Conservation (phyloP, 2,113 vertebrate species). For the Todiramphus saurophagus region DNA sequence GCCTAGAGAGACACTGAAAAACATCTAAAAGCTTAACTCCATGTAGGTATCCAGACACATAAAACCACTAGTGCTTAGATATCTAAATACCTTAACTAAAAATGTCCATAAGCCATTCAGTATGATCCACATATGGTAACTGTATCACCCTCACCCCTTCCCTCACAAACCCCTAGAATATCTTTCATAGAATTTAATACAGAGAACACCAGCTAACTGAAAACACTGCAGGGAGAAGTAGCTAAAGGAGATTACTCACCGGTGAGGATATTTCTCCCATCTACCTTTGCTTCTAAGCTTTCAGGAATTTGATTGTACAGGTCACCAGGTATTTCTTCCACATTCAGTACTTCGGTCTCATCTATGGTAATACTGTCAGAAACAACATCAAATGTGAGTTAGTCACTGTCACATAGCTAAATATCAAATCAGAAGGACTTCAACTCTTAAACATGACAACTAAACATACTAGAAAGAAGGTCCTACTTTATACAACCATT, state of each 20-base stretch:
- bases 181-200: background rate
- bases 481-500: background rate
- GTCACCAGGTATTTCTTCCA: background rate
- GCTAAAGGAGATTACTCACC: background rate
- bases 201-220: background rate
- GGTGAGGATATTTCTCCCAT: rapidly evolving
- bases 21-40: background rate
- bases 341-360: background rate
- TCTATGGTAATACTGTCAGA: background rate
- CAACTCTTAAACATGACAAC: background rate
- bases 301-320: background rate
- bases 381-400: background rate
- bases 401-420: background rate
- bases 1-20: background rate
- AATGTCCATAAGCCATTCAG: rapidly evolving
- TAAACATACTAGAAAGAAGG: background rate
- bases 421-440: background rate
- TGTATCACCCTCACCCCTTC: rapidly evolving
- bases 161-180: rapidly evolving
- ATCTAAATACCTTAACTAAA: background rate
- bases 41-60: background rate
- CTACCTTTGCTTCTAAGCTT: background rate
- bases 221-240: background rate
- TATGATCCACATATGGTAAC: background rate
- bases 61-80: background rate